Percentiles rank a stretch among this genome's conserved stretches.
phyloP scores from a whole-genome alignment of 1,140 invertebrate genomes.

The Brachionus manjavacas region DNA sequence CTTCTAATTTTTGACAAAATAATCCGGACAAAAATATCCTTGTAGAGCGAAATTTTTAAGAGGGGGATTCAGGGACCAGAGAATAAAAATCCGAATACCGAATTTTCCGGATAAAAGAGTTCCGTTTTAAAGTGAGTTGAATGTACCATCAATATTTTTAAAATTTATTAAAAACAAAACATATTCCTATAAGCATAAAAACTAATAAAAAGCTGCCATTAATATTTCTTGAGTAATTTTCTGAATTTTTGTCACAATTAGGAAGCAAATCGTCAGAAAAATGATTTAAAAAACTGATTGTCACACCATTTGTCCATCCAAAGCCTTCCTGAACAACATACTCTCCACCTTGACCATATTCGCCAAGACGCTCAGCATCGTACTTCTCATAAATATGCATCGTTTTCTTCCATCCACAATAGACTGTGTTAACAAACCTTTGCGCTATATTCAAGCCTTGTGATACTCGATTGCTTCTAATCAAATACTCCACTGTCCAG shows the following conservation, averaged over 20 bases:
- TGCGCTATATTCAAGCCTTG: slow-evolving; percentile 63
- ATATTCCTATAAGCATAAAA: no score
- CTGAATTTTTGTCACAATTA: neutral
- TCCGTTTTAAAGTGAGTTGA: no score
- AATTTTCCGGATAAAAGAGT: no score
- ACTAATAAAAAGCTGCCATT: neutral
- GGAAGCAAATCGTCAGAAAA: neutral
- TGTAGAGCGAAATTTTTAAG: no score
- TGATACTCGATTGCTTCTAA: neutral
- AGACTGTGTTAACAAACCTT: slow-evolving; percentile 77
- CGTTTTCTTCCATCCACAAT: slow-evolving; percentile 69
- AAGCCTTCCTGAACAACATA: slow-evolving; percentile 82
- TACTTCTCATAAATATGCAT: slow-evolving; percentile 85
- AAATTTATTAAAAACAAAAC: no score
- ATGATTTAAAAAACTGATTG: slow-evolving; percentile 67
- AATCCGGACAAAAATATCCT: no score
- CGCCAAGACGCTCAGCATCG: slow-evolving; percentile 65
- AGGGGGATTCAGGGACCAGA: no score
- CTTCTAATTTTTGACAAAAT: no score
- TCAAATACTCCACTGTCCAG: slow-evolving; percentile 64
- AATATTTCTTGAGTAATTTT: neutral
- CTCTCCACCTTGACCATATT: slow-evolving; percentile 78
- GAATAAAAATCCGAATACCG: no score
- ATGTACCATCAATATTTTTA: no score
- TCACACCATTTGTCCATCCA: slow-evolving; percentile 87